Evolutionary conservation across 2,113 vertebrate species (phyloP).

Genomic region (Hemicordylus capensis): DNA sequence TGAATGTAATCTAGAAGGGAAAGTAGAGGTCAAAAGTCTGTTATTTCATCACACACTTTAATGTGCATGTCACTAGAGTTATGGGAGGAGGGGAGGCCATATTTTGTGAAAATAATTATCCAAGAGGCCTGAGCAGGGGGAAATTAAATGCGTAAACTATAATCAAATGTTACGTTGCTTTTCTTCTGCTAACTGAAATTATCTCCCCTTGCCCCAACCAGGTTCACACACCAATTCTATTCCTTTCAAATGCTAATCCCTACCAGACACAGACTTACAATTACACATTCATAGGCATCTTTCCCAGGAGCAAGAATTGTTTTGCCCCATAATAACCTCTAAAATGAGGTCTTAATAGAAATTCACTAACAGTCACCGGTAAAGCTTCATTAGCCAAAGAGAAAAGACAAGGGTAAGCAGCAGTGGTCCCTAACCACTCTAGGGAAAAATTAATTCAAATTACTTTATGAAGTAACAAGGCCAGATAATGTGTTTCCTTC

Average conservation of each 20-base stretch:
- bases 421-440: constrained; percentile 73
- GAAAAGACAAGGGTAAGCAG: constrained; percentile 73
- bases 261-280: constrained; percentile 72
- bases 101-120: constrained; percentile 52
- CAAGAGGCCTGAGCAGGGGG: constrained; percentile 25
- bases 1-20: constrained; percentile 3
- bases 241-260: constrained; percentile 77
- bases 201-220: constrained; percentile 59
- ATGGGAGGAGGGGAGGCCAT: not conserved
- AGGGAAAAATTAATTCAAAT: constrained; percentile 81
- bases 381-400: constrained; percentile 76
- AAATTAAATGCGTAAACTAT: constrained; percentile 60
- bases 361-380: constrained; percentile 65
- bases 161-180: constrained; percentile 66
- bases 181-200: constrained; percentile 72
- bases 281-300: constrained; percentile 75
- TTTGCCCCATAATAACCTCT: constrained; percentile 74
- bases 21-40: not conserved
- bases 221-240: constrained; percentile 53
- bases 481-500: constrained; percentile 71
- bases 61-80: not conserved
- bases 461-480: constrained; percentile 73
- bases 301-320: constrained; percentile 77
- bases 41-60: not conserved
- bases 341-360: constrained; percentile 77